Evolutionary conservation across 2,113 vertebrate species (phyloP), one percentile per base, ranked within the genome.

Genomic region (Sylvietta virens): DNA sequence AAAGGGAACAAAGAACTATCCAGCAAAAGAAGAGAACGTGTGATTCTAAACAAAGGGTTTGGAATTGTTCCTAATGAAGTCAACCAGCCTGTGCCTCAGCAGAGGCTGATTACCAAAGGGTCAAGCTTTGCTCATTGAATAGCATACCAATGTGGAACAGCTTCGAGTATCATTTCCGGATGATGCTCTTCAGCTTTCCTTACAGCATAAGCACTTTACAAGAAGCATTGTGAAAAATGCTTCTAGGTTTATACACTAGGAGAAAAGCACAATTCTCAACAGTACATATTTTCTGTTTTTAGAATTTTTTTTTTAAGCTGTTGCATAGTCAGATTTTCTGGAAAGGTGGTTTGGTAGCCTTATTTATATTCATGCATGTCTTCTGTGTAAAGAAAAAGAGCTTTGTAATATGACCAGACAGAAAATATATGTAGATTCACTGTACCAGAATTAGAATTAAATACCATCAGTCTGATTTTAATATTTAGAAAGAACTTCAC

Each of bases 1-100:
- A 0, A 97, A 94, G 78, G 91, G 60, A 67, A 57, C 88, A 86
- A 97, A 95, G 94, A 97, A 51, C 45, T 90, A 71, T 39, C 82
- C 95, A 71, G 50, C 37, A 95, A 94, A 96, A 97, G 91, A 97
- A 91, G 85, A 98, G 83, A 93, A 80, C 0, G 6, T 85, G 47
- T 37, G 83, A 72, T 79, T 88, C 67, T 85, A 61, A 96, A 54
- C 17, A 65, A 44, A 91, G 30, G 27, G n/a, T 80, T 80, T 67
- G 66, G 80, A 69, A 13, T 86, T 56, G 67, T 88, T 93, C 77
- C 83, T 78, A 44, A 73, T 70, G 58, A 96, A 92, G 40, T 91
- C 91, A 94, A 57, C 72, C 50, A 86, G 62, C 73, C 88, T 91
- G 54, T 74, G 83, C 70, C 83, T 97, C 83, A 94, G 31, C 56